phyloP scores from a whole-genome alignment of 1,140 invertebrate species.

The Ectropis grisescens region DNA sequence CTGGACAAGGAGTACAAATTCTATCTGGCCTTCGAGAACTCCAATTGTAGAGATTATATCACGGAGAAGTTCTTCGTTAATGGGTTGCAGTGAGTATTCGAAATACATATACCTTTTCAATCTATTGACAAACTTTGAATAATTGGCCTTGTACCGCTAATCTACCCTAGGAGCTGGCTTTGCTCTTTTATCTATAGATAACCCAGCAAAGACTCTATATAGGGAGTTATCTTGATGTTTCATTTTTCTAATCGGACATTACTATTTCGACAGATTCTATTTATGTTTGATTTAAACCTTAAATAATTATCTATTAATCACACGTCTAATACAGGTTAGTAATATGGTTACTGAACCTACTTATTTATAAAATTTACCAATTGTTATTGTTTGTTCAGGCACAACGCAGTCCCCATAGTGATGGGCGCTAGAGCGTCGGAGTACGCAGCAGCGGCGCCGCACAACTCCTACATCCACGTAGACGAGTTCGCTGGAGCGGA shows the following conservation, averaged over 20 bases:
- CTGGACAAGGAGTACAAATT: constrained; percentile 97
- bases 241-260: no score
- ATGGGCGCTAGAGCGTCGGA: constrained; percentile 95
- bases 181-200: no score
- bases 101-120: background rate
- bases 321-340: no score
- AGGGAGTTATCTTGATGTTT: no score
- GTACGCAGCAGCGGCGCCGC: constrained; percentile 88
- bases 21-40: constrained; percentile 97
- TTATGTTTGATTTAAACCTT: no score
- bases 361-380: no score
- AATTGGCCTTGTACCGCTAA: background rate
- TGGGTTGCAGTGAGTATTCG: constrained; percentile 83
- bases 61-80: constrained; percentile 98
- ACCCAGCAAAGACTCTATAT: no score
- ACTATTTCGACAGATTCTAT: no score
- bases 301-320: no score
- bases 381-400: no score
- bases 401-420: constrained; percentile 92
- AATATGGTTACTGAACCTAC: no score
- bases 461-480: constrained; percentile 92
- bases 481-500: constrained; percentile 92
- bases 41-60: constrained; percentile 96
- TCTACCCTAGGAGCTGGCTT: no score
- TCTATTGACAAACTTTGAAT: background rate